Conservation (phyloP, 2,888 invertebrate genomes). For the Thelaira solivaga region DNA sequence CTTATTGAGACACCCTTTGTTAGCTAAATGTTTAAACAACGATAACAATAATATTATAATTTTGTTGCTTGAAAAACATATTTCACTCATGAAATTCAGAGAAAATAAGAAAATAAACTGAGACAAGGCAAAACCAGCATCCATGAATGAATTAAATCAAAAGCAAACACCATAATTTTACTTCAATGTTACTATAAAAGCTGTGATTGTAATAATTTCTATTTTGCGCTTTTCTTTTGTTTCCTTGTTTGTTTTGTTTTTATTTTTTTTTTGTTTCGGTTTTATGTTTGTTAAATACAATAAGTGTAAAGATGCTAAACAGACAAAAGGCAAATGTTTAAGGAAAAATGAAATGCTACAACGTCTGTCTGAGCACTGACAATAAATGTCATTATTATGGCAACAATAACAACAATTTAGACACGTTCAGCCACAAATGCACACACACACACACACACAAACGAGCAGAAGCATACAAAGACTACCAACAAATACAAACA, state of each 20-base stretch:
- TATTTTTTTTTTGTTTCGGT: no score
- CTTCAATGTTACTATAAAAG: constrained; percentile 23
- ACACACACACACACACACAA: background rate
- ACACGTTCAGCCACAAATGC: constrained; percentile 3
- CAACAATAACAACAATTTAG: background rate
- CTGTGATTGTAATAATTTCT: constrained; percentile 31
- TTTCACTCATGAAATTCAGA: background rate
- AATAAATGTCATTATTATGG: constrained; percentile 12
- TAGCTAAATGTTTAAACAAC: no score
- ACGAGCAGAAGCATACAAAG: background rate
- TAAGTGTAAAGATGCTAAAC: background rate
- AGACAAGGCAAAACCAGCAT: constrained; percentile 8
- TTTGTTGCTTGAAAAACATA: constrained; percentile 10
- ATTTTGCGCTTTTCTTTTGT: background rate
- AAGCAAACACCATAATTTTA: constrained; percentile 35
- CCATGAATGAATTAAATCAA: constrained; percentile 8
- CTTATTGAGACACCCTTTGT: no score
- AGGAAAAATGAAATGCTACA: constrained; percentile 9
- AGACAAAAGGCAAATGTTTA: constrained; percentile 1
- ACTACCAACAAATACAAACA: background rate
- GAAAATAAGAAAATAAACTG: constrained; percentile 2
- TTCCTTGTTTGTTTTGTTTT: background rate
- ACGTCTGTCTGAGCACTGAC: constrained; percentile 26
- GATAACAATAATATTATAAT: no score
- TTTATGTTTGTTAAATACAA: no score